Conservation (phyloP, 2,113 vertebrate species). For the Chamaea fasciata region DNA sequence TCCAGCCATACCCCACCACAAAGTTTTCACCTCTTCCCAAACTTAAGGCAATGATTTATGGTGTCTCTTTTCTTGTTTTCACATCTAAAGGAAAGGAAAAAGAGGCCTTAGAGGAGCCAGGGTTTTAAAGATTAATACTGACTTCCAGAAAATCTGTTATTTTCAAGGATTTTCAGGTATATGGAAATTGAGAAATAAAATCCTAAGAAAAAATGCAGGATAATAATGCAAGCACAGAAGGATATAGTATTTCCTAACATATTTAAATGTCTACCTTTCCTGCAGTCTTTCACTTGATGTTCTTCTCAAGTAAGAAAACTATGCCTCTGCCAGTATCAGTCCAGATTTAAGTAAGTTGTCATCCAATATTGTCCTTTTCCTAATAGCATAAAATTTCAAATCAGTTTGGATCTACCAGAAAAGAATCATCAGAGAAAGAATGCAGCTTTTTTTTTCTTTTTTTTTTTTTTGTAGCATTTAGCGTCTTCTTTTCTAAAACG, state of each 20-base stretch:
- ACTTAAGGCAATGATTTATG: not conserved
- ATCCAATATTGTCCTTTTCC: not conserved
- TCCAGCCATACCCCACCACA: not conserved
- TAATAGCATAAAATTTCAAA: not conserved
- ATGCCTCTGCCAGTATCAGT: not conserved
- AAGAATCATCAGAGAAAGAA: not conserved
- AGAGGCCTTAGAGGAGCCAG: not conserved
- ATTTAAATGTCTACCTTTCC: not conserved
- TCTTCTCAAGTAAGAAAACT: not conserved
- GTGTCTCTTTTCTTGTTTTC: not conserved
- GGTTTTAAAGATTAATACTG: not conserved
- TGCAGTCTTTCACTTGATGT: not conserved
- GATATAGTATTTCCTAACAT: not conserved
- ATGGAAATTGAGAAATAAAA: not conserved
- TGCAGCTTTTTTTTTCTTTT: not conserved
- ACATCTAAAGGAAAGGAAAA: not conserved
- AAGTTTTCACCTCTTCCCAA: not conserved
- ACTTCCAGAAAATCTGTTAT: not conserved
- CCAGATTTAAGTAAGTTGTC: not conserved
- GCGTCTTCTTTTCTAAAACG: not conserved
- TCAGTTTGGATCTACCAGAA: not conserved
- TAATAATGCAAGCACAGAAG: not conserved
- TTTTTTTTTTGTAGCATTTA: not conserved
- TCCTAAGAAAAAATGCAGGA: not conserved
- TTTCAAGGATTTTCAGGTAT: not conserved